Evolutionary conservation across 2,113 vertebrate genomes (phyloP).

Genomic region (Amphilophus citrinellus): DNA sequence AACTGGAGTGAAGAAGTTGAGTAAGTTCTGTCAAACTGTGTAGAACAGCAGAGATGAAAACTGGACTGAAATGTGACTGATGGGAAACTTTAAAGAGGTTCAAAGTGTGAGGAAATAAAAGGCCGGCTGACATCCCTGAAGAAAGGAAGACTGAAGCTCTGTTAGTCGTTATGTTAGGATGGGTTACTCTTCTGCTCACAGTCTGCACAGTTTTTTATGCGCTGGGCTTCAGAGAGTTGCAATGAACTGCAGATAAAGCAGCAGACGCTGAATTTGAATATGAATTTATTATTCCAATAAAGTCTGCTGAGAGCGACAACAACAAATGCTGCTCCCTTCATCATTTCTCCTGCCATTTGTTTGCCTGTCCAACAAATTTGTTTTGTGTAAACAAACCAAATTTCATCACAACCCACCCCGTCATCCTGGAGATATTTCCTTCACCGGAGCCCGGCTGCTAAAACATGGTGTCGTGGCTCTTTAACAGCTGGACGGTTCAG

Average conservation of each 20-base stretch:
- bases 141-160: not conserved
- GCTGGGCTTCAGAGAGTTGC: not conserved
- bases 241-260: not conserved
- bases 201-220: not conserved
- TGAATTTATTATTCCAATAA: not conserved
- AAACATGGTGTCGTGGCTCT: not conserved
- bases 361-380: not conserved
- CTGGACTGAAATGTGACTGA: not conserved
- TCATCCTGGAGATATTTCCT: not conserved
- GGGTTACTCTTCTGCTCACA: not conserved
- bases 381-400: not conserved
- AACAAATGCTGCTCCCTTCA: not conserved
- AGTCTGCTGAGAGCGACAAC: not conserved
- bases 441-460: not conserved
- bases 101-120: not conserved
- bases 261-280: not conserved
- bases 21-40: not conserved
- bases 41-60: not conserved
- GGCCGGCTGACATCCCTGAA: not conserved
- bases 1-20: too few relatives aligned
- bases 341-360: not conserved
- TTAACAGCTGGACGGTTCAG: not conserved
- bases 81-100: too few relatives aligned
- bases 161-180: not conserved
- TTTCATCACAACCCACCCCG: not conserved